Percentiles rank a stretch among this genome's conserved stretches.
Conservation (phyloP, 1,140 invertebrate species). For the Whitmania pigra region DNA sequence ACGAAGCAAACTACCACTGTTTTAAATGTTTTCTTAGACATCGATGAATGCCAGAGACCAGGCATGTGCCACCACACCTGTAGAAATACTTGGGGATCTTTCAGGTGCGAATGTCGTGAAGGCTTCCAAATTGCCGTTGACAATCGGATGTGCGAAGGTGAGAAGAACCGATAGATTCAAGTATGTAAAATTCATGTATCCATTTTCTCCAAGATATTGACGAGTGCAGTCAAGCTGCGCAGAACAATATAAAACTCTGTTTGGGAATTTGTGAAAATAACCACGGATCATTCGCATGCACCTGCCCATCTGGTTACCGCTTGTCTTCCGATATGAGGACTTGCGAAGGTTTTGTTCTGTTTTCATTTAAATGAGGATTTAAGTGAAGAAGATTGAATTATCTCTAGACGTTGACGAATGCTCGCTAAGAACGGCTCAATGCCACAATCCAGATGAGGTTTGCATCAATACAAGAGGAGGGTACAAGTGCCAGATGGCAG, state of each 20-base stretch:
- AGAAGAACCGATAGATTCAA: constrained; percentile 25
- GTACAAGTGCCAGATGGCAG: constrained; percentile 69
- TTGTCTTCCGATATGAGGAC: constrained; percentile 20
- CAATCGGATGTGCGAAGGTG: constrained; percentile 50
- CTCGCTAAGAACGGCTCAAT: constrained; percentile 31
- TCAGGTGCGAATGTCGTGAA: constrained; percentile 64
- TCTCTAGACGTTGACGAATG: constrained; percentile 67
- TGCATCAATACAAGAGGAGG: constrained; percentile 82
- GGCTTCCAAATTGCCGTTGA: constrained; percentile 56
- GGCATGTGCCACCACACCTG: constrained; percentile 27
- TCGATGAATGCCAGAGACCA: constrained; percentile 47
- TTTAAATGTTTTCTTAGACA: constrained; percentile 41
- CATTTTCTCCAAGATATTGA: constrained; percentile 56
- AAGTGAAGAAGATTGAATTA: neutral
- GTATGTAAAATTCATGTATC: constrained; percentile 11
- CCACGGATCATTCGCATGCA: constrained; percentile 70
- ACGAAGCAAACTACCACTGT: constrained; percentile 23
- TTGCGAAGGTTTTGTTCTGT: constrained; percentile 1
- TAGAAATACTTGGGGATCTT: constrained; percentile 75
- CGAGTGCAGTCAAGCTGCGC: constrained; percentile 61
- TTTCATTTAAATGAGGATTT: neutral
- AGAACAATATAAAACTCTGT: constrained; percentile 52
- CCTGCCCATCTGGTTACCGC: constrained; percentile 69
- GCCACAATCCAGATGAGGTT: constrained; percentile 52
- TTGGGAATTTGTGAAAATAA: constrained; percentile 73